phyloP scores from a whole-genome alignment of 2,888 invertebrate genomes.

The Pammene fasciana region DNA sequence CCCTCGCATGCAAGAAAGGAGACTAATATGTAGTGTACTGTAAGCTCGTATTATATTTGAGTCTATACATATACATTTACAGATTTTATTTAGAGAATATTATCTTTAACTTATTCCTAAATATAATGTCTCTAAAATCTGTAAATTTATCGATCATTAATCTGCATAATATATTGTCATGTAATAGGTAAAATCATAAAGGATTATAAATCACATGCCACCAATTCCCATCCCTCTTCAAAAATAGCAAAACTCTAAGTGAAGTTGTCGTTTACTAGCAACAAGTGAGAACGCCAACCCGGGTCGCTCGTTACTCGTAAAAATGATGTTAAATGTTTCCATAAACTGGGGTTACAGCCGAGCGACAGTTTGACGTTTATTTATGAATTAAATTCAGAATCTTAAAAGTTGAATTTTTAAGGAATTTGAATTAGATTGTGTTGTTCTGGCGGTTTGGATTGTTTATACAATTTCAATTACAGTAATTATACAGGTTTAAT shows the following conservation, averaged over 20 bases:
- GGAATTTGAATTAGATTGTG: conserved; percentile 7
- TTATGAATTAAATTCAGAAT: conserved; percentile 23
- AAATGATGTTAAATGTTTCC: conserved; percentile 22
- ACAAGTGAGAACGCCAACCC: conserved; percentile 19
- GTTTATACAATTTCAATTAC: not conserved
- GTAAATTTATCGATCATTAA: too few species aligned
- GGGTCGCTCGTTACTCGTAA: conserved; percentile 11
- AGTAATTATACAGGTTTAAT: conserved; percentile 8
- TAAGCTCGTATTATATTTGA: too few species aligned
- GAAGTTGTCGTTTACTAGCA: not conserved
- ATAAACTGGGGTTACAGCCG: conserved; percentile 16
- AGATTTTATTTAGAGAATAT: too few species aligned
- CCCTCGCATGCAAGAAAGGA: too few species aligned
- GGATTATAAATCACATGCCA: not conserved
- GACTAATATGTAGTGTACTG: too few species aligned
- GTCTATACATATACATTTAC: too few species aligned
- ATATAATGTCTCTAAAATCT: too few species aligned
- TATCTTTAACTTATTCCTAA: too few species aligned
- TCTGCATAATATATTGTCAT: too few species aligned
- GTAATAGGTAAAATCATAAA: too few species aligned
- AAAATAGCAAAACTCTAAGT: not conserved
- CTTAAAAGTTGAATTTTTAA: conserved; percentile 17
- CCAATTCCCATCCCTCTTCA: not conserved
- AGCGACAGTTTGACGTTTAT: conserved; percentile 23
- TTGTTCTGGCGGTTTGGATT: conserved; percentile 1